Evolutionary conservation across 2,888 invertebrate species (phyloP).

Genomic region (Dysmachus trigonus): DNA sequence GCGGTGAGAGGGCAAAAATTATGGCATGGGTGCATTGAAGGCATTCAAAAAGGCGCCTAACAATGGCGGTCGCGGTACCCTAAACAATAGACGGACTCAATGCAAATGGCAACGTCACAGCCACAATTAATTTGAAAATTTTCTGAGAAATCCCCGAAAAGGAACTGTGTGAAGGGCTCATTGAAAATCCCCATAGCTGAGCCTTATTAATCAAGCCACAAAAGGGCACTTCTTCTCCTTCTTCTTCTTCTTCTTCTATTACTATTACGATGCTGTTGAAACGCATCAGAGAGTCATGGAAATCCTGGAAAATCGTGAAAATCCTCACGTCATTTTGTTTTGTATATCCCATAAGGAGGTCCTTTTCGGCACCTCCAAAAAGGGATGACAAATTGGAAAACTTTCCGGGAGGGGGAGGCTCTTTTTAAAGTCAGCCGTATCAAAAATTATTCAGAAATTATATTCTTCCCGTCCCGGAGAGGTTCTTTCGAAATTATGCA

Average conservation of each 20-base stretch:
- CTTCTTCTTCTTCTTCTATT: not conserved
- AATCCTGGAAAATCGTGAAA: not conserved
- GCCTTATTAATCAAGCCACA: not conserved
- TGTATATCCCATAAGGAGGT: not conserved
- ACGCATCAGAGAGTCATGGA: not conserved
- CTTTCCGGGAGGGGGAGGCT: not conserved
- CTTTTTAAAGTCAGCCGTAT: not conserved
- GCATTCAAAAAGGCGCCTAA: not conserved
- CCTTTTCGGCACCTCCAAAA: not conserved
- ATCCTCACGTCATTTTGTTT: not conserved
- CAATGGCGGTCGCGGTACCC: not conserved
- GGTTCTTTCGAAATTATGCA: not conserved
- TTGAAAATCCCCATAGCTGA: not conserved
- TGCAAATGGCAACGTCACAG: not conserved
- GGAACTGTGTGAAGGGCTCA: not conserved
- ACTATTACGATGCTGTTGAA: too few relatives aligned
- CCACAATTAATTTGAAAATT: not conserved
- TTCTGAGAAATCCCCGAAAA: not conserved
- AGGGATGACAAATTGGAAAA: not conserved
- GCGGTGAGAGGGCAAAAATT: not conserved
- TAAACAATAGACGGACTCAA: not conserved
- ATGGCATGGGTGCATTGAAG: not conserved
- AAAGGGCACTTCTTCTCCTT: not conserved
- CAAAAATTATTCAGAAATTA: not conserved
- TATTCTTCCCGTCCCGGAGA: not conserved